Conservation (phyloP, 2,888 invertebrate species). For the Xylocampa areola region DNA sequence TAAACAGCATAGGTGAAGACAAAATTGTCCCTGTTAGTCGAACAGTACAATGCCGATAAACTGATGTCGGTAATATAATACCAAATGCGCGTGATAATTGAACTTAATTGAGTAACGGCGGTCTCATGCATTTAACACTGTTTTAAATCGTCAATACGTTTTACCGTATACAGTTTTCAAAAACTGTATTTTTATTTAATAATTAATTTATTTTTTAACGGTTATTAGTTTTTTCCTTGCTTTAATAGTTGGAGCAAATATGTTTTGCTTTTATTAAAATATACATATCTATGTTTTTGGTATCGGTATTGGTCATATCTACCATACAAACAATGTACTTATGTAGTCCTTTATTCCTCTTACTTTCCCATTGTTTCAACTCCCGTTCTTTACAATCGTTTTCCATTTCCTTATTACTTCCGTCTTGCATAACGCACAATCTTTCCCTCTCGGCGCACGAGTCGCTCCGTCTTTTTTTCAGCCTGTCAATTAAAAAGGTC, state of each 20-base stretch:
- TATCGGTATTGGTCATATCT: conserved; percentile 6
- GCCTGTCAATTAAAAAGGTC: conserved; percentile 62
- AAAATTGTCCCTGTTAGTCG: conserved; percentile 15
- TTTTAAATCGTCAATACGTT: conserved; percentile 29
- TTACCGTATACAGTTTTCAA: conserved; percentile 19
- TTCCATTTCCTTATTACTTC: conserved; percentile 58
- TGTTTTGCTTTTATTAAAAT: no score
- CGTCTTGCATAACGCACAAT: conserved; percentile 54
- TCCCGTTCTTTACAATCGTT: conserved; percentile 44
- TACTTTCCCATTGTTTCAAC: conserved; percentile 53
- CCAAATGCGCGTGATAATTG: conserved; percentile 36
- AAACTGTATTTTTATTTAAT: conserved; percentile 32
- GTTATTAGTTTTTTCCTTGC: no score
- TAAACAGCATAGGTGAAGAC: neutral
- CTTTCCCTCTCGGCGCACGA: conserved; percentile 45
- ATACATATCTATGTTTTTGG: no score
- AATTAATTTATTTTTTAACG: no score
- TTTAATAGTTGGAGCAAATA: no score
- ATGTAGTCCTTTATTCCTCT: conserved; percentile 29
- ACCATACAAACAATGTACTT: conserved; percentile 21
- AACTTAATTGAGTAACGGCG: conserved; percentile 48
- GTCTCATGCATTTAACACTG: conserved; percentile 27
- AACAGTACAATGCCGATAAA: conserved; percentile 31
- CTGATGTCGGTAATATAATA: conserved; percentile 18
- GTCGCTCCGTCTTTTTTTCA: conserved; percentile 50